Evolutionary conservation across 2,888 invertebrate species (phyloP), one percentile per base, ranked within the genome.

Genomic region (Drosophila lutescens): DNA sequence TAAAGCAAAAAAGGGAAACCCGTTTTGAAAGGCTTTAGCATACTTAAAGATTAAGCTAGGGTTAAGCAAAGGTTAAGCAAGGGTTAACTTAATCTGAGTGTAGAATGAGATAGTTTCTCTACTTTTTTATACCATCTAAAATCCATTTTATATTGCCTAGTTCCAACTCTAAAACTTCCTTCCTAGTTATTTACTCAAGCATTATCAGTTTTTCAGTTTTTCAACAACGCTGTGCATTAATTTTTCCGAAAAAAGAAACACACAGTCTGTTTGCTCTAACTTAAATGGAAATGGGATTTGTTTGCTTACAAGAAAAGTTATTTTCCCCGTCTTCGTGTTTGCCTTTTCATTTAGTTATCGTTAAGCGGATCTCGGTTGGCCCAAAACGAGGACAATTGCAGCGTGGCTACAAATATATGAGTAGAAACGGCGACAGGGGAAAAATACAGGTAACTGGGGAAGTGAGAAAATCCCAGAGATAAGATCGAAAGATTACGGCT

Each of bases 291-390:
- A 60, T 57, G 23, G 56, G 13, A 23, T 26, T 58, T 47, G 61
- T 61, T 61, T 58, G 59, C 41, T 13, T 23, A 7, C 41, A 34
- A 26, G 41, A 59, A 59, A 34, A 57, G 13, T 12, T 17, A n/a
- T 10, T 59, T 43, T 34, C 13, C 32, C 15, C 12, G 23, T 12
- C n/a, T 30, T 17, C 13, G 5, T 66, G 44, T 66, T 67, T 66
- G 40, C 34, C n/a, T 30, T 66, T 67, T 10, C 40, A 54, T 54
- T 66, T 66, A 66, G 65, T 54, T 47, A 26, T 54, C 34, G 68
- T 46, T 47, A 40, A 54, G 40, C 13, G 32, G 15, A 23, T 17
- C 15, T 38, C 34, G 38, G 13, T 30, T 17, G 49, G 38, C 34
- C 17, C 38, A 20, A 61, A 61, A 53, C n/a, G 51, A 38, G 46